Base-by-base conservation (phyloP, 2,113 vertebrate species). In the Microtus oregoni region DNA sequence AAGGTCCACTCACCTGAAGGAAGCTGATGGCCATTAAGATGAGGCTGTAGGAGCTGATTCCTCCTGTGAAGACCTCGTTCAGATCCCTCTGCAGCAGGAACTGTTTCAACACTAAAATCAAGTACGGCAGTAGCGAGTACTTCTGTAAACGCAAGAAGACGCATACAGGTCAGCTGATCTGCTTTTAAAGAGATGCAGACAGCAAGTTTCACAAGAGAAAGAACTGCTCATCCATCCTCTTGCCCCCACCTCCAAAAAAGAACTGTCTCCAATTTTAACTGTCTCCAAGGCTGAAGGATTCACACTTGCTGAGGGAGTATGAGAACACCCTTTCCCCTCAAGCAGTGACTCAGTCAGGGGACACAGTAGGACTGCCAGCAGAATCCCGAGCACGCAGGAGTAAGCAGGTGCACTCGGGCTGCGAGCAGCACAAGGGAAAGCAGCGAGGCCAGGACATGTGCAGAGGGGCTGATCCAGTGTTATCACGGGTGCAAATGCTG, bases 1-100 rank as follows among this genome's bases (percentile, higher is more conserved):
- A 35, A 61, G 15, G 0, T 17, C 87, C 97, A 85, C 99, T 94
- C 95, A 99, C 99, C 99, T 99, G 99, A 86, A 99, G 98, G 97
- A 99, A 99, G 98, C 99, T 99, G 97, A 99, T 99, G 92, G 99
- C 99, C 99, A 99, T 99, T 97, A 99, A 99, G 98, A 99, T 99
- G 50, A 99, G 99, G 98, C 99, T 99, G 98, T 99, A 99, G 75
- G 99, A 99, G 91, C 99, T 99, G 75, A 99, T 99, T 92, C 99
- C 99, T 77, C 99, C 99, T 2, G 99, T 99, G 97, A 99, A 99
- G 97, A 99, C 99, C 98, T 99, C 99, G 86, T 99, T 99, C 94
- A 99, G 99, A 97, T 99, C 99, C 98, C 99, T 99, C 98, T 99
- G 99, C 96, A 99, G 99, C 44, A 99, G 99, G 98, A 99, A 99